Base-by-base conservation (phyloP, 2,888 invertebrate genomes). In the Penaeus monodon region DNA sequence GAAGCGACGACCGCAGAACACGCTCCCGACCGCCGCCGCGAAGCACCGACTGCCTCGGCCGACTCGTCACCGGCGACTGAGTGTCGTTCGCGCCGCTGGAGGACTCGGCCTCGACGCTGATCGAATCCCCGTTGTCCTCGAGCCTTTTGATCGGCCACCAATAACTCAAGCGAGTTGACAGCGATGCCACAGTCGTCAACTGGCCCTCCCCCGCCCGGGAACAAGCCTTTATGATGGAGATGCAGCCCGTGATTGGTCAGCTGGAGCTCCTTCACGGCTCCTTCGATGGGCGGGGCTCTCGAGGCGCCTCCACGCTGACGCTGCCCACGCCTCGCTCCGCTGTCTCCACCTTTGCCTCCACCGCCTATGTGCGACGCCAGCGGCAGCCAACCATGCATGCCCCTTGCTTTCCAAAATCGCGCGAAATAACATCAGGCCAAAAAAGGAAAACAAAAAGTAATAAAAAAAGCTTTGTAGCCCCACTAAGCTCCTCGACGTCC, bases 221-320 rank as follows among this genome's bases (percentile, higher is more conserved):
- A 73, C 17, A 20, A 4, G 2, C 33, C 22, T 22, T 38, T 38
- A 73, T 33, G 22, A 73, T 73, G 33, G 38, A 38, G 38, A 33
- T 38, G 29, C 33, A 29, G 29, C 7, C 14, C 33, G 73, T 73
- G 73, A 73, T 73, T 73, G 73, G 73, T 73, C 73, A 73, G 38
- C 73, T 33, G 38, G 33, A 73, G 73, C 73, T 33, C 27, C 73
- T 73, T 33, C 73, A 38, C 38, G 33, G 27, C 22, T 73, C 38
- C 33, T 33, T 33, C 73, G 73, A 27, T 33, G 73, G 73, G 73
- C 73, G 73, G 27, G n/a, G 73, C 73, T 73, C 73, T 73, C 29
- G 73, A 73, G 24, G 38, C 33, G 33, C 29, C 73, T 38, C 73
- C 38, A 33, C 27, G 27, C 33, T 38, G 73, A 38, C 73, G 33